These are phyloP conservation scores for Micromys minutus DNA, from an alignment of 2,113 vertebrate genomes.

Conservation along the genomic window DNA sequence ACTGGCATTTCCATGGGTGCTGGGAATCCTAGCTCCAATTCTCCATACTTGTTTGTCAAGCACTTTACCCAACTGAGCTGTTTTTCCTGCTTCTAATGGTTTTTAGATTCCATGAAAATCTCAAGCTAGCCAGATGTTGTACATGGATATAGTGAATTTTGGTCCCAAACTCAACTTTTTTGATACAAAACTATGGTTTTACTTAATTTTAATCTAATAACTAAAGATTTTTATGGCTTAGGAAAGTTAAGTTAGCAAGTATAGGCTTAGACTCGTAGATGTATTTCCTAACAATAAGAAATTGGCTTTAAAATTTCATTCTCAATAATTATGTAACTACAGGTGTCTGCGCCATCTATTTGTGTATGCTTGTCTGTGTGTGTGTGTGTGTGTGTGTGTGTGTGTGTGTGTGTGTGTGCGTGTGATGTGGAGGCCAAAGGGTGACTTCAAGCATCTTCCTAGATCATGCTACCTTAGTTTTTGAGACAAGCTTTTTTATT, in stretches of 20 bases:
- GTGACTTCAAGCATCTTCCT: background rate
- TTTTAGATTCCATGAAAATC: constrained; percentile 16
- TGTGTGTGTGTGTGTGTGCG: background rate
- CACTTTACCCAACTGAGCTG: background rate
- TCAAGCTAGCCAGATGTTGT: background rate
- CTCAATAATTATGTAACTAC: background rate
- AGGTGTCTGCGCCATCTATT: background rate
- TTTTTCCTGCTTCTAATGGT: background rate
- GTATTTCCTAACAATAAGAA: constrained; percentile 52
- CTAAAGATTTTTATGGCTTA: constrained; percentile 40
- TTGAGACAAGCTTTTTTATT: background rate
- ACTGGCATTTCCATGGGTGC: background rate
- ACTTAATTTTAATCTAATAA: background rate
- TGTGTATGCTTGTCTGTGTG: no score
- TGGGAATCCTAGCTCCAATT: background rate
- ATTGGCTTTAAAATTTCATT: background rate
- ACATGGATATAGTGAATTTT: constrained; percentile 9
- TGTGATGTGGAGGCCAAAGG: background rate
- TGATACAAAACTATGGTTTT: background rate
- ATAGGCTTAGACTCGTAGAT: background rate
- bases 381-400: background rate
- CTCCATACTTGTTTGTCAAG: background rate
- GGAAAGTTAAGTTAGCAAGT: background rate
- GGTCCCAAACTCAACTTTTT: constrained; percentile 24
- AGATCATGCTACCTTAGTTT: background rate